Evolutionary conservation across 2,888 invertebrate genomes (phyloP), one percentile per base, ranked within the genome.

Genomic region (Chrysodeixis includens): DNA sequence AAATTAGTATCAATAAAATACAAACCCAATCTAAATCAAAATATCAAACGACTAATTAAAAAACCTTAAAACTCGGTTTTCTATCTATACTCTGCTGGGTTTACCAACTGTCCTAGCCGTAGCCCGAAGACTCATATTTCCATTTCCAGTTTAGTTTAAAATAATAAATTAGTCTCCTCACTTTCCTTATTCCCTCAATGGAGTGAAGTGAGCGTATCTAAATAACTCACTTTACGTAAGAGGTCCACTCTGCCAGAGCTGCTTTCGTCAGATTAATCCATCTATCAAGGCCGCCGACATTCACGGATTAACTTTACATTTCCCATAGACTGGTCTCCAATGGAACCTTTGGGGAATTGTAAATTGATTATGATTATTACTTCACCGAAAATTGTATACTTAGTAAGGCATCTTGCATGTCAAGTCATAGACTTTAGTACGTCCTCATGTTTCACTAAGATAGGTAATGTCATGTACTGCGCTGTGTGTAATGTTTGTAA

Each of bases 261-360:
- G 18, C 46, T 46, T 16, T 46, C 46, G 46, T 46, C 46, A 46
- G 46, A 46, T 46, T 46, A 18, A 18, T 46, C 16, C 46, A 46
- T 46, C 46, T 46, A 46, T 46, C 46, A 46, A 46, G 46, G 46
- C 46, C 46, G 46, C 8, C 46, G 46, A 46, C 46, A 46, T 18
- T 44, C 46, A 46, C 46, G 46, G 46, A 46, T 46, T 46, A 46
- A 46, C 18, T 46, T 44, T 46, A 46, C 46, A 46, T 46, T 46
- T 46, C 46, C 46, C 46, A 46, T 46, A 35, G 35, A 35, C 35
- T 35, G 35, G 12, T 12, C 1, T 26, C 1, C 14, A 35, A 35
- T 14, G 14, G 14, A 35, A 35, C 35, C 14, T 35, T 35, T 35
- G 14, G 35, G 35, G 12, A 35, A 35, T 35, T 12, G 4, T 35